Evolutionary conservation across 2,888 invertebrate genomes (phyloP).

Genomic region (Adineta ricciae): DNA sequence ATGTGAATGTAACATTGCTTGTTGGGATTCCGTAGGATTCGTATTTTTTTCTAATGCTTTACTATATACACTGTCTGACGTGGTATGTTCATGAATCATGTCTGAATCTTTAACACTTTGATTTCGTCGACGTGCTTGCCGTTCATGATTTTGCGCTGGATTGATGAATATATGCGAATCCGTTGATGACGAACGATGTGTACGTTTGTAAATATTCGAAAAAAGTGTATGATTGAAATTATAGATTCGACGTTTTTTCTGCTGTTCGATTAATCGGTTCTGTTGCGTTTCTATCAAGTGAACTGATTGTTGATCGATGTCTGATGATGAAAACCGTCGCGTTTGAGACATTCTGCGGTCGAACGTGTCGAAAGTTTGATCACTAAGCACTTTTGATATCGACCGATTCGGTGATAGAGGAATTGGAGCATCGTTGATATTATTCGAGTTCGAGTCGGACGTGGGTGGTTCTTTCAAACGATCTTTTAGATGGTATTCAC

Average conservation of each 20-base stretch:
- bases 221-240: slow-evolving; percentile 3
- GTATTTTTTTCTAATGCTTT: not conserved
- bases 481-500: slow-evolving; percentile 2
- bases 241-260: slow-evolving; percentile 6
- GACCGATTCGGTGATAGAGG: not conserved
- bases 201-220: slow-evolving; percentile 13
- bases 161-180: not conserved
- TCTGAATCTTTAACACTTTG: not conserved
- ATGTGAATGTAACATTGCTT: not conserved
- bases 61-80: not conserved
- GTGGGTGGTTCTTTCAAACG: not conserved
- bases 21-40: not conserved
- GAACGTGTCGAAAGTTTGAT: not conserved
- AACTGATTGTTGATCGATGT: not conserved
- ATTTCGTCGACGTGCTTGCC: not conserved
- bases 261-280: not conserved
- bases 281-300: not conserved
- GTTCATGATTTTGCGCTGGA: not conserved
- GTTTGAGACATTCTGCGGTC: not conserved
- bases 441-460: not conserved
- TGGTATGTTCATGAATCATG: not conserved
- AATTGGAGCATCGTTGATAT: not conserved
- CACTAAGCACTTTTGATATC: not conserved
- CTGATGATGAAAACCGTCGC: slow-evolving; percentile 6
- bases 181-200: not conserved